Evolutionary conservation across 2,888 invertebrate genomes (phyloP), one percentile per base, ranked within the genome.

Genomic region (Meiosimyza decipiens): DNA sequence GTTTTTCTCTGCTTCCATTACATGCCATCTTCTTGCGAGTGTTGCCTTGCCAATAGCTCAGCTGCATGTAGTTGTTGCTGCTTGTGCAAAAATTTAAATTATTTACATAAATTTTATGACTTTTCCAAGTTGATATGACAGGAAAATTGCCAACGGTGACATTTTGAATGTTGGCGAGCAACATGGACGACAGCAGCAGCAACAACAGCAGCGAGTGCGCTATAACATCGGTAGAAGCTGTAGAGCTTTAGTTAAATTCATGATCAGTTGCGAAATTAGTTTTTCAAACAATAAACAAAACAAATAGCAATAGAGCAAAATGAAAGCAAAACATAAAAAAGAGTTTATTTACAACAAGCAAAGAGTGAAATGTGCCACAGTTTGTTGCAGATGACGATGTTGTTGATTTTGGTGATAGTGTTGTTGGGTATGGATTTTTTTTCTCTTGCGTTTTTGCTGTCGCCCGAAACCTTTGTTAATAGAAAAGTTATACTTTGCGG

Each of bases 81-180:
- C 51, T 69, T 15, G n/a, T 51, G 70, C 70, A 54, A 22, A 40
- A 63, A 70, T 63, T 62, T 47, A 63, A 70, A 63, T 63, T 63
- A 70, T 70, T 70, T 70, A 52, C 62, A 70, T 70, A 70, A 47
- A 70, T 63, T 70, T 70, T 70, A 63, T 63, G 70, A 70, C 52
- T 70, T 63, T 70, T 54, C 18, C 62, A 50, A 70, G 70, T 52
- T 62, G 70, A 70, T 70, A 47, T 63, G 70, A 70, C 70, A 47
- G 63, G 52, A 70, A 63, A 70, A 63, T 54, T 62, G 63, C 70
- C 63, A 47, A 54, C 40, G 70, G 63, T 52, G 63, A 70, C 70
- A 63, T 47, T 15, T 63, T 70, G 62, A 70, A 40, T 52, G 62
- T 52, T 40, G 62, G 51, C 22, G 50, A 11, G 57, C 59, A 40